Base-by-base conservation (phyloP, 2,888 invertebrate genomes). In the Drosophila picticornis region DNA sequence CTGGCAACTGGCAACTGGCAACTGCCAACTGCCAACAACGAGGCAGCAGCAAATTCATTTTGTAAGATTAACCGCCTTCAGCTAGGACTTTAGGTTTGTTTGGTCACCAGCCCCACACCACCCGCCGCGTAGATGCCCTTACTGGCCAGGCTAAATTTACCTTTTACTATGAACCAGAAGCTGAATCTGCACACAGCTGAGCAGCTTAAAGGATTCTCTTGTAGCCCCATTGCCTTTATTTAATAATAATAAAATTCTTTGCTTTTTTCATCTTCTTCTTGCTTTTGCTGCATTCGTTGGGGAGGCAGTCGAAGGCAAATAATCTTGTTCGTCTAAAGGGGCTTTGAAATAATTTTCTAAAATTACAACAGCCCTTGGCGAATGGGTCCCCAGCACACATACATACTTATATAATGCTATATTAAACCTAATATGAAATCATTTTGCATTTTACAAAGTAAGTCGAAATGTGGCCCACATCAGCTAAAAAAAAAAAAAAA, bases 341-440 rank as follows among this genome's bases (percentile, higher is more conserved):
- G 69, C 63, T 75, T 68, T 53, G 58, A 68, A 68, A 79, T 60
- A 66, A 69, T 69, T 65, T 79, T 80, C 73, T 77, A 81, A 84
- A 81, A 81, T 81, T 84, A 84, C 72, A 72, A 60, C 62, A 57
- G 51, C 56, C 43, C 48, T 19, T 16, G 56, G 64, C 52, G 50
- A 11, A 40, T 19, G 69, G 19, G 46, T 13, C 19, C 34, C 27
- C 19, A 34, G 59, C 63, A 59, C 46, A 22, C 22, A 10, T 4
- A 25, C 19, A 55, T 32, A 43, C 22, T 22, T 43, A 22, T 11
- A 70, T 64, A 62, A 69, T 67, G 74, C 84, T 81, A 81, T 86
- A 81, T 84, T 75, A 73, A 67, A 65, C 68, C 62, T 55, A 71
- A 75, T 78, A 78, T 71, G 29, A 73, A 86, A 75, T 85, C 65